Evolutionary conservation across 2,888 invertebrate species (phyloP), one percentile per base, ranked within the genome.

Genomic region (Anthophora plumipes): DNA sequence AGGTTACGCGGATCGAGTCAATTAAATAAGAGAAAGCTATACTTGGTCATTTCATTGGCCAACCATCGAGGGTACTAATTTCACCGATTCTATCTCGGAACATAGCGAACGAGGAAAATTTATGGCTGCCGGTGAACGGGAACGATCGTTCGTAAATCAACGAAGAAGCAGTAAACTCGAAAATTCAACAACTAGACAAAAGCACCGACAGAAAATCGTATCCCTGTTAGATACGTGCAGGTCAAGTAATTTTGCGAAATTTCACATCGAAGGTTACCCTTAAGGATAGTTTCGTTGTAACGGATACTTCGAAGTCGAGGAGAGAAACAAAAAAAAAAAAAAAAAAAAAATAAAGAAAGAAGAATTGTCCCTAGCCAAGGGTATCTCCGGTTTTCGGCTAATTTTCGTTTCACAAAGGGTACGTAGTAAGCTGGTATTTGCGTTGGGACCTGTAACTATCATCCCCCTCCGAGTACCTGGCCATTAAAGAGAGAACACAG

Each of bases 401-500:
- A 88, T 85, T 87, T 82, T 71, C 81, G 57, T 72, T 69, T 82
- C 72, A 85, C 87, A 84, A 87, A 87, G 86, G 69, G 75, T 78
- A 66, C 80, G 83, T 82, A 86, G 78, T 82, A 84, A 82, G 72
- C 79, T 80, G 85, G 85, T 90, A 90, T 90, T 90, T 90, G 90
- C 88, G 84, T 87, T 85, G 86, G 85, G 80, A 85, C 88, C 86
- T 82, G 91, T 88, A 89, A 90, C 90, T 87, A 90, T 89, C 85
- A 76, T 74, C 78, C 71, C 79, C 80, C 4, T 77, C 79, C 78
- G 55, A 61, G 78, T 85, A 89, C 89, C 85, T 87, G 84, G 81
- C 85, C 86, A 90, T 89, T 89, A 90, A 85, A 72, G 79, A 61
- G 64, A 66, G 52, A 73, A 75, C 54, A 48, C 69, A 43, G 71